phyloP scores from a whole-genome alignment of 2,113 vertebrate species.

The Azemiops feae region DNA sequence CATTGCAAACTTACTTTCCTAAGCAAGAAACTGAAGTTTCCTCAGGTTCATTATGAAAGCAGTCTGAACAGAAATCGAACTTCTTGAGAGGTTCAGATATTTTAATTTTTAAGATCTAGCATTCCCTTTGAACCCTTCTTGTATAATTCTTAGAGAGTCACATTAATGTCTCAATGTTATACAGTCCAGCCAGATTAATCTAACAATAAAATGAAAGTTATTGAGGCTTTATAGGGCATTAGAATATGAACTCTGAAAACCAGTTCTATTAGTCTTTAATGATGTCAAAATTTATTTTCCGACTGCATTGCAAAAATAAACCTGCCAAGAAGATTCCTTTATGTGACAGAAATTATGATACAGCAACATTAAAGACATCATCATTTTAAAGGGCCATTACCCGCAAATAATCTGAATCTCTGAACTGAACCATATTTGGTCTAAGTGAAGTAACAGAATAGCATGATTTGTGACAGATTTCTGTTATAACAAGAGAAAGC shows the following conservation, averaged over 20 bases:
- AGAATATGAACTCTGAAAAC: conserved; percentile 6
- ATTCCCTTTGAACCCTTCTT: not conserved
- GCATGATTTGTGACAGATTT: not conserved
- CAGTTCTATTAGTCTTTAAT: conserved; percentile 2
- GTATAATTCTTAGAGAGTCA: not conserved
- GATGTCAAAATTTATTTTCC: not conserved
- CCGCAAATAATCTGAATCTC: not conserved
- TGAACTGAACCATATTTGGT: conserved; percentile 10
- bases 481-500: not conserved
- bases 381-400: conserved; percentile 23
- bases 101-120: not conserved
- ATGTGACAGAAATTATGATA: conserved; percentile 10
- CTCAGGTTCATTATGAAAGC: not conserved
- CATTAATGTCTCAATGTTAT: conserved; percentile 14
- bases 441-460: conserved; percentile 7
- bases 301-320: not conserved
- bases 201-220: conserved; percentile 26
- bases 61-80: not conserved
- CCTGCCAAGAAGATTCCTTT: conserved; percentile 21
- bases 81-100: not conserved
- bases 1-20: not conserved
- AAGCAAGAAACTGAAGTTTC: not conserved
- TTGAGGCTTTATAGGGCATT: conserved; percentile 9
- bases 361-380: not conserved
- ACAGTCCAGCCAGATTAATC: conserved; percentile 25